Percentiles rank a stretch among this genome's conserved stretches.
These are phyloP conservation scores for Thera obeliscata DNA, from an alignment of 2,888 invertebrate genomes.

Conservation along the genomic window DNA sequence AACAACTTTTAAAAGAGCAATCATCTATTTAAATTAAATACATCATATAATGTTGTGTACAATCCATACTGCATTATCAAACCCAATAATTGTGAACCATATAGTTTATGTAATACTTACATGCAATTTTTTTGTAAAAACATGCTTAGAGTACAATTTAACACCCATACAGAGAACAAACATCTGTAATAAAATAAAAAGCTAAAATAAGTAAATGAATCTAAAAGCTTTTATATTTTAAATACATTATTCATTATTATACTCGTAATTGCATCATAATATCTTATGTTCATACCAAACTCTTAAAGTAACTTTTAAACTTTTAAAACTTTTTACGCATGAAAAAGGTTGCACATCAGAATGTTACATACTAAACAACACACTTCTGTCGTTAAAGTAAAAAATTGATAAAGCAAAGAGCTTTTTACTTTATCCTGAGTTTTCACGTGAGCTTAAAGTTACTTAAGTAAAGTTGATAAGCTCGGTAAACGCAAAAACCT, in stretches of 20 bases:
- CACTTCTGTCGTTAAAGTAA: slow-evolving; percentile 52
- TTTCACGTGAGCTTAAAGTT: slow-evolving; percentile 52
- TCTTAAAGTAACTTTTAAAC: slow-evolving; percentile 9
- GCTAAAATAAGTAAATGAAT: no score
- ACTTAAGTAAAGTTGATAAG: slow-evolving; percentile 43
- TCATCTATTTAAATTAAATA: no score
- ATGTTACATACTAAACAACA: slow-evolving; percentile 36
- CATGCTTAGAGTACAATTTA: no score
- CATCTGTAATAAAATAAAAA: no score
- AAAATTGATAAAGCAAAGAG: slow-evolving; percentile 52
- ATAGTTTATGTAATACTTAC: no score
- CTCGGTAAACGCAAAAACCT: slow-evolving; percentile 34
- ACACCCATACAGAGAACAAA: no score
- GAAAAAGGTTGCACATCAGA: slow-evolving; percentile 40
- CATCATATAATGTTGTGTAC: no score
- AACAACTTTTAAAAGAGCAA: no score
- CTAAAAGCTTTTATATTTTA: no score
- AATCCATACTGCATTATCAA: no score
- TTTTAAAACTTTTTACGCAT: slow-evolving; percentile 24
- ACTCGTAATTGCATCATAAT: background rate
- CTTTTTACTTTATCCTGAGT: slow-evolving; percentile 55
- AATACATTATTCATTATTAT: background rate
- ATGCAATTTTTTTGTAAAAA: no score
- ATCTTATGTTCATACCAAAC: background rate
- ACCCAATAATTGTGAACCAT: no score